Conservation (phyloP, 2,113 vertebrate species). For the Theristicus caerulescens region DNA sequence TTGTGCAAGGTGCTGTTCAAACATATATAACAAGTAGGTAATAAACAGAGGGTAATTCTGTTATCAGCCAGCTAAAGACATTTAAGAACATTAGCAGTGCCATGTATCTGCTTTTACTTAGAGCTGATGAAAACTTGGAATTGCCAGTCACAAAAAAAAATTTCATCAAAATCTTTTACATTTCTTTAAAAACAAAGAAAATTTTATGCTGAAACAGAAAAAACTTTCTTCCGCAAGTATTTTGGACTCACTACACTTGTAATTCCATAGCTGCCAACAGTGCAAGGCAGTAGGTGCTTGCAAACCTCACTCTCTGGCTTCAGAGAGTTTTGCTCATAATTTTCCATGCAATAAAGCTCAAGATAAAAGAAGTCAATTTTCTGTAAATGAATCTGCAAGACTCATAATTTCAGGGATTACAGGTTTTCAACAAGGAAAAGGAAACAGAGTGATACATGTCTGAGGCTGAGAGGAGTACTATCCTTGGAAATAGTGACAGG, state of each 20-base stretch:
- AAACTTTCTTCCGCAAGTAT: not conserved
- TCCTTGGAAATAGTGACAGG: not conserved
- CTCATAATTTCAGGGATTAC: not conserved
- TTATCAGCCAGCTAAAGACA: not conserved
- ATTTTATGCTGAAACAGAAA: not conserved
- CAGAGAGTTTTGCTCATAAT: not conserved
- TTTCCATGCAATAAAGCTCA: not conserved
- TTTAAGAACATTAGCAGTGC: not conserved
- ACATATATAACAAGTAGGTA: not conserved
- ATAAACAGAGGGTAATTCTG: not conserved
- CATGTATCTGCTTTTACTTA: not conserved
- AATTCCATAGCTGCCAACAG: not conserved
- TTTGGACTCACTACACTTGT: not conserved
- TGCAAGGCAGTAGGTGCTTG: not conserved
- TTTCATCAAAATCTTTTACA: not conserved
- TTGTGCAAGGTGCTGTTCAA: not conserved
- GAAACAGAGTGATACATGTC: not conserved
- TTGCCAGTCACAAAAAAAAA: not conserved
- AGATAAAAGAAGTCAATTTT: not conserved
- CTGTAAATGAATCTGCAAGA: not conserved
- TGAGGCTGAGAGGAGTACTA: not conserved
- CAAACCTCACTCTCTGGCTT: not conserved
- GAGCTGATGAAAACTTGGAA: not conserved
- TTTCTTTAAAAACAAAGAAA: not conserved
- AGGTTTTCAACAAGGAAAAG: not conserved